Evolutionary conservation across 2,888 invertebrate species (phyloP), one percentile per base, ranked within the genome.

Genomic region (Alloplasta piceator): DNA sequence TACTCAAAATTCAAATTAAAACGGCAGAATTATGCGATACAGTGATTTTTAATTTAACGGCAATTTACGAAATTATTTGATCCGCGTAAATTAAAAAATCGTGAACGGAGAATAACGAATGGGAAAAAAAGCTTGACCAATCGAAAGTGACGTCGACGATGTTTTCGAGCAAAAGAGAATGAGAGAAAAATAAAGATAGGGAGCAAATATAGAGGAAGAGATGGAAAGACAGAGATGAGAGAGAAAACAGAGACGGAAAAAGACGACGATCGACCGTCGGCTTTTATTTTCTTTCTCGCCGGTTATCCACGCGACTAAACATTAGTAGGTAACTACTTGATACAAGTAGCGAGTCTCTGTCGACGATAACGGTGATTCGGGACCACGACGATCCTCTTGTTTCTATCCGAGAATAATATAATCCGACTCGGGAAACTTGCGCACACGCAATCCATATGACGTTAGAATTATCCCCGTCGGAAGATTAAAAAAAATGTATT

Each of bases 331-430:
- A 66, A 66, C 38, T 48, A 52, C 66, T 66, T 50, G n/a, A n/a
- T n/a, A n/a, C n/a, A 74, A 74, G 58, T 56, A 58, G 36, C 58
- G 48, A 60, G 48, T 50, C 58, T 50, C 26, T 26, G 66, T 67
- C 58, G 50, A 26, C 70, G 76, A 63, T 77, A 68, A 77, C 68
- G 76, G 70, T 70, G 61, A 68, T 68, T 55, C 68, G 60, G 52
- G 50, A 74, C 55, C 61, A 63, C 52, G 64, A 38, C 50, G n/a
- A 46, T n/a, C n/a, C n/a, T n/a, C 50, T 50, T 46, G 43, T 70
- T 67, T 52, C 38, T 10, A 41, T 6, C 12, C 46, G 43, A n/a
- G 38, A 55, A 10, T n/a, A n/a, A n/a, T 41, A 73, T 73, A 52
- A 73, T 39, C 73, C 56, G 12, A 14, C 52, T 52, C 52, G n/a